A percentile compares a stretch with the other conserved stretches of the same genome.
Conservation (phyloP, 1,140 invertebrate genomes). For the Eurosta solidaginis region DNA sequence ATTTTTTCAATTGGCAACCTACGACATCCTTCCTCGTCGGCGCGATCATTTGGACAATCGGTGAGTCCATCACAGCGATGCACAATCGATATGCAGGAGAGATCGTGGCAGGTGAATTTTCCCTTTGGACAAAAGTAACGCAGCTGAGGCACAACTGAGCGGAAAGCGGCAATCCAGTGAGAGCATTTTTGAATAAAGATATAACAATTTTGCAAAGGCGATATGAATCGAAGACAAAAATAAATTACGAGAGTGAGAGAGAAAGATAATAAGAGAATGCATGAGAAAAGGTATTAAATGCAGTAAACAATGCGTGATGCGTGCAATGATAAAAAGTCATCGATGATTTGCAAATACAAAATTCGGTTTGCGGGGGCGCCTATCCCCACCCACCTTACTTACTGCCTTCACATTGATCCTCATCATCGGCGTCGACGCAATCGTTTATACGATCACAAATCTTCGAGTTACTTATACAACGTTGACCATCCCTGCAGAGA, state of each 20-base stretch:
- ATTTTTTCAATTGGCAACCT: constrained; percentile 48
- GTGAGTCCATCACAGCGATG: constrained; percentile 62
- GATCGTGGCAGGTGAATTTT: constrained; percentile 68
- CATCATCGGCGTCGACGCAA: constrained; percentile 76
- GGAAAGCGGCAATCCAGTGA: background rate
- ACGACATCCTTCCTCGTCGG: constrained; percentile 66
- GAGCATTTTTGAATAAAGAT: background rate
- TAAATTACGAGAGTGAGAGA: background rate
- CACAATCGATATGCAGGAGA: constrained; percentile 72
- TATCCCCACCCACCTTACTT: constrained; percentile 48
- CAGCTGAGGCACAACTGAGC: constrained; percentile 51
- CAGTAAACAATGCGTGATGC: no score
- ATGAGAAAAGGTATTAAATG: no score
- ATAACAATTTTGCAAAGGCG: background rate
- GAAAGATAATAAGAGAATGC: no score
- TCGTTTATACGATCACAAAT: constrained; percentile 72
- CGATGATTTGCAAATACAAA: constrained; percentile 13
- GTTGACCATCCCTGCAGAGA: constrained; percentile 65
- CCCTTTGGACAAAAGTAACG: constrained; percentile 61
- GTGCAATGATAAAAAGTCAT: no score
- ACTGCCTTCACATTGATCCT: constrained; percentile 66
- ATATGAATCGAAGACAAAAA: background rate
- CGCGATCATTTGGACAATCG: constrained; percentile 65
- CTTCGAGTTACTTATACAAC: constrained; percentile 59
- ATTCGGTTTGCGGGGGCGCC: no score